Conservation (phyloP, 2,113 vertebrate species). For the Hepsetus odoe region DNA sequence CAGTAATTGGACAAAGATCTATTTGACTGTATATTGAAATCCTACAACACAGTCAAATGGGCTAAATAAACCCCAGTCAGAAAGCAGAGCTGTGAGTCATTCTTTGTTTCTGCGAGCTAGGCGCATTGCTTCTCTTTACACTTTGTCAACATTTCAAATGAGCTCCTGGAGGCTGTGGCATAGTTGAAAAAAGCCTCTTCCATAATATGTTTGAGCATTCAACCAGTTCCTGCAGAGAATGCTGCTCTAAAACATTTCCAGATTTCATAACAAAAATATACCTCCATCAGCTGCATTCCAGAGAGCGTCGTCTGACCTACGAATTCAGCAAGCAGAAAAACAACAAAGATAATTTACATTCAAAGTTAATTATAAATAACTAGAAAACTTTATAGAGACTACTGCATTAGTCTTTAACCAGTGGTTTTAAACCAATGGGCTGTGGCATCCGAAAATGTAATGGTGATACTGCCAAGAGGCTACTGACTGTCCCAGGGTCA, state of each 20-base stretch:
- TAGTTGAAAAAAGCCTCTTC: not conserved
- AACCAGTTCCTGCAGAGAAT: no score
- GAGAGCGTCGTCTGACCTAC: constrained; percentile 59
- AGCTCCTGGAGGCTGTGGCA: not conserved
- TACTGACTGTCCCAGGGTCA: no score
- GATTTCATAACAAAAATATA: constrained; percentile 43
- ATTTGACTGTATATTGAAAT: not conserved
- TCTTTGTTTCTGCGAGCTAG: not conserved
- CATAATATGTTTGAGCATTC: not conserved
- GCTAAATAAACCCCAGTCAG: not conserved
- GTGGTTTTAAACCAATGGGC: no score
- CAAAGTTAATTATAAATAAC: no score
- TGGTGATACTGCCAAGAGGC: no score
- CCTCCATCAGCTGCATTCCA: constrained; percentile 65
- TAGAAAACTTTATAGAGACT: no score
- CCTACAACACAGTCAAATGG: not conserved
- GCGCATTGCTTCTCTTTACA: not conserved
- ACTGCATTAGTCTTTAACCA: no score
- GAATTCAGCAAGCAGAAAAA: constrained; percentile 14
- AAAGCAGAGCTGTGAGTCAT: not conserved
- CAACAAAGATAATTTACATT: no score
- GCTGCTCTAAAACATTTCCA: not conserved
- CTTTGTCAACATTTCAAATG: not conserved
- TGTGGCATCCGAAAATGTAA: no score
- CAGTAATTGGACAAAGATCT: not conserved